Evolutionary conservation across 2,113 vertebrate species (phyloP).

Genomic region (Oreocharis arfaki): DNA sequence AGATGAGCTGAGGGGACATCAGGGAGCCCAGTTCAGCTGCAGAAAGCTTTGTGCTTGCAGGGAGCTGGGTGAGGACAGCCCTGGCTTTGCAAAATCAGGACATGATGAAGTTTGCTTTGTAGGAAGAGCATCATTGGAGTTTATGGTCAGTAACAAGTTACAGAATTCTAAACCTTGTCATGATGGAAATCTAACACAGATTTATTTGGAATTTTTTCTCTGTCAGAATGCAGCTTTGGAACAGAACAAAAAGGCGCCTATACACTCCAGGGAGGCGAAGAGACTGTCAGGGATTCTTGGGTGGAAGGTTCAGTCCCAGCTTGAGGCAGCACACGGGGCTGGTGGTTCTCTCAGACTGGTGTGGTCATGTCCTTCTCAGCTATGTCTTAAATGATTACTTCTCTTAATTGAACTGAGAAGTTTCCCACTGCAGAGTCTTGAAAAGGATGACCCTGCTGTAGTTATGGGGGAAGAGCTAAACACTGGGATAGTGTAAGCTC

Average conservation of each 20-base stretch:
- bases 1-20: background rate
- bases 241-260: background rate
- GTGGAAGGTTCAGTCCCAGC: background rate
- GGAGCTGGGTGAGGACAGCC: background rate
- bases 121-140: background rate
- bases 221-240: background rate
- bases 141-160: background rate
- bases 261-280: background rate
- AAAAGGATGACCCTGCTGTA: background rate
- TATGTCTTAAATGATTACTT: background rate
- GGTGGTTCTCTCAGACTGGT: background rate
- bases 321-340: background rate
- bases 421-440: background rate
- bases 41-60: background rate
- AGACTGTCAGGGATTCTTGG: background rate
- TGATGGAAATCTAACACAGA: background rate
- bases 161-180: no score
- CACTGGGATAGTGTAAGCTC: background rate
- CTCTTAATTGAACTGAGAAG: background rate
- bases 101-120: background rate
- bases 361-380: background rate
- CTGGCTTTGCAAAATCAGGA: background rate
- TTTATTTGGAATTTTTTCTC: background rate
- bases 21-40: background rate
- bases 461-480: background rate